Base-by-base conservation (phyloP, 1,140 invertebrate species). In the Drosophila oshimai region DNA sequence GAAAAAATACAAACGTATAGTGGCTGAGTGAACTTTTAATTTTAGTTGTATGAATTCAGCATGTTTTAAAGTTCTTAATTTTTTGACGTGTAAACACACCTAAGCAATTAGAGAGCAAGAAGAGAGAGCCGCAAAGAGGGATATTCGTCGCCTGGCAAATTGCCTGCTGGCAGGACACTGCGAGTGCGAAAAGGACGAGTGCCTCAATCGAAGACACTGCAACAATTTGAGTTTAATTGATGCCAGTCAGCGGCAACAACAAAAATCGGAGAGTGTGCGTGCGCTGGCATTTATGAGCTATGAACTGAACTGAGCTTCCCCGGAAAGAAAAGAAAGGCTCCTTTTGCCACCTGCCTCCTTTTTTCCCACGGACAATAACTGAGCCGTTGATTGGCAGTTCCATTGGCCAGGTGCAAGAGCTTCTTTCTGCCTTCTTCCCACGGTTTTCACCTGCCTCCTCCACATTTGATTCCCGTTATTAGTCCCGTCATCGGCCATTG, bases 171-270 rank as follows among this genome's bases (percentile, higher is more conserved):
- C 13, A 20, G 17, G 47, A 4, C 13, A 6, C 6, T 20, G 44
- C 7, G 29, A 7, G 2, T 47, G 44, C 6, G 9, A 13, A 24
- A 20, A n/a, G 46, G 26, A 46, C 41, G 41, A 22, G 18, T 18
- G 26, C 15, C 31, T 31, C 58, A 84, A 83, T 84, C 79, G 76
- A 84, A 83, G 78, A 70, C 75, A 73, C 28, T 75, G 61, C 80
- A 76, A 74, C 81, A 86, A 86, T 87, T 87, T 50, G 58, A 77
- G 51, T 86, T 81, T 88, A 87, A 86, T 86, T 86, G 81, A 81
- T 81, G 83, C 50, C 81, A 81, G 29, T 75, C 61, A 39, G 69
- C 71, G 62, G 36, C 46, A 53, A 15, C 22, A 44, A 44, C 54
- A 42, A 49, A 65, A 75, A 55, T 44, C 51, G 47, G 29, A 64